A percentile compares a stretch with the other conserved stretches of the same genome.
These are phyloP conservation scores for Myrmophylax atrothorax DNA, from an alignment of 2,113 vertebrate genomes.

Conservation along the genomic window DNA sequence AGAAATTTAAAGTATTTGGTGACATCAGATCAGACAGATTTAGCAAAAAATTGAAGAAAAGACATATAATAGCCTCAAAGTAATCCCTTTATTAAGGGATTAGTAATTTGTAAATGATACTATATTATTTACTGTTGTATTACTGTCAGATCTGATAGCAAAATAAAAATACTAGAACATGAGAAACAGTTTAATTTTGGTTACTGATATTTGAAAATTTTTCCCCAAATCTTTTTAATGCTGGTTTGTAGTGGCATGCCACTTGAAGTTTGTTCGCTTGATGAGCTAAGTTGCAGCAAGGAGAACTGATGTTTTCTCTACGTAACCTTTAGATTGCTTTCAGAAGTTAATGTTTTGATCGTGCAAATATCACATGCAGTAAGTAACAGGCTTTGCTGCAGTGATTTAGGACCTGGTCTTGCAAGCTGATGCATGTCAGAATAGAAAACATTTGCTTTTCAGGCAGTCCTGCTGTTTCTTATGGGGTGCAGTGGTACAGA, in stretches of 20 bases:
- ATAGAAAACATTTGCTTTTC: not conserved
- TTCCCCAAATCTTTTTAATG: not conserved
- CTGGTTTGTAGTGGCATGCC: not conserved
- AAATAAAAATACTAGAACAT: not conserved
- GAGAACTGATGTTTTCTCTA: not conserved
- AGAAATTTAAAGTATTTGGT: slow-evolving; percentile 1
- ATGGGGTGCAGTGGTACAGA: fast-evolving
- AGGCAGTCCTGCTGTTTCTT: not conserved
- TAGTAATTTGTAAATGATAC: slow-evolving; percentile 44
- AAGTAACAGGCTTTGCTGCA: not conserved
- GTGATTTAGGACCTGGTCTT: not conserved
- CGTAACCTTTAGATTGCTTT: not conserved
- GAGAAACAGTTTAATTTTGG: not conserved
- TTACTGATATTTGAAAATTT: not conserved
- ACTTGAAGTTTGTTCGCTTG: not conserved
- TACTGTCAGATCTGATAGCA: slow-evolving; percentile 5
- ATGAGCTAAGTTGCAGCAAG: not conserved
- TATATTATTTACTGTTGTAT: slow-evolving; percentile 17
- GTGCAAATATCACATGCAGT: not conserved
- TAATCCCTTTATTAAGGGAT: slow-evolving; percentile 59
- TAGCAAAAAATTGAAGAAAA: slow-evolving; percentile 35
- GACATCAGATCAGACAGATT: slow-evolving; percentile 16
- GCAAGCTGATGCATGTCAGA: not conserved
- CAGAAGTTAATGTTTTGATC: not conserved
- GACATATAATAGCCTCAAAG: slow-evolving; percentile 15